phyloP scores from a whole-genome alignment of 2,113 vertebrate species.

The Cervus canadensis region DNA sequence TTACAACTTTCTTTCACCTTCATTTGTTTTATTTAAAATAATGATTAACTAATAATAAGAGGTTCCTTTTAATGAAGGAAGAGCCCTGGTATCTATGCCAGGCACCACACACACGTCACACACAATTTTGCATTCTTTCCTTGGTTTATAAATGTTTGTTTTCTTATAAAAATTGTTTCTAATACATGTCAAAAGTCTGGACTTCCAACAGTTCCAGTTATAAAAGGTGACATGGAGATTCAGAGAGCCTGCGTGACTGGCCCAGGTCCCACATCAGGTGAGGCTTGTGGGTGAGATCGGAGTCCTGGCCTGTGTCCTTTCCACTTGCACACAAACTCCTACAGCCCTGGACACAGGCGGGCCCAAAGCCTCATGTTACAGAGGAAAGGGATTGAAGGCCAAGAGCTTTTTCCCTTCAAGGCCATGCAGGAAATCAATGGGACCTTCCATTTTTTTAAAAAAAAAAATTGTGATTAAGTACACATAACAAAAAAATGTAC shows the following conservation, averaged over 20 bases:
- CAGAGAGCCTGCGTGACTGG: neutral
- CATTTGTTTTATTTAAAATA: neutral
- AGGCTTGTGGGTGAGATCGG: neutral
- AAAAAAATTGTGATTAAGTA: neutral
- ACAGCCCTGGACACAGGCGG: neutral
- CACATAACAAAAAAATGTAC: neutral
- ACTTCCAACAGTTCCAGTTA: neutral
- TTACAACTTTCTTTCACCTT: neutral
- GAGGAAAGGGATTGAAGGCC: neutral
- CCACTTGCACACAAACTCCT: neutral
- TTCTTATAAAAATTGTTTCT: neutral
- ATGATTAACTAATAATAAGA: neutral
- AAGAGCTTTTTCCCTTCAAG: neutral
- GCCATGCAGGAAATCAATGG: neutral
- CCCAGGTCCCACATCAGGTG: neutral
- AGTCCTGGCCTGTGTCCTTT: neutral
- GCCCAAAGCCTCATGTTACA: neutral
- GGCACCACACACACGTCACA: neutral
- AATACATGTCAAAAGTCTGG: neutral
- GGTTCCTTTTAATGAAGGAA: neutral
- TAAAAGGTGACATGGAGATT: neutral
- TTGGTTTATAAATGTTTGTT: neutral
- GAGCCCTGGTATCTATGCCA: neutral
- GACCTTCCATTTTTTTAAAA: neutral
- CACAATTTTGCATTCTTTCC: neutral